phyloP scores from a whole-genome alignment of 2,113 vertebrate genomes.

The Jacana jacana region DNA sequence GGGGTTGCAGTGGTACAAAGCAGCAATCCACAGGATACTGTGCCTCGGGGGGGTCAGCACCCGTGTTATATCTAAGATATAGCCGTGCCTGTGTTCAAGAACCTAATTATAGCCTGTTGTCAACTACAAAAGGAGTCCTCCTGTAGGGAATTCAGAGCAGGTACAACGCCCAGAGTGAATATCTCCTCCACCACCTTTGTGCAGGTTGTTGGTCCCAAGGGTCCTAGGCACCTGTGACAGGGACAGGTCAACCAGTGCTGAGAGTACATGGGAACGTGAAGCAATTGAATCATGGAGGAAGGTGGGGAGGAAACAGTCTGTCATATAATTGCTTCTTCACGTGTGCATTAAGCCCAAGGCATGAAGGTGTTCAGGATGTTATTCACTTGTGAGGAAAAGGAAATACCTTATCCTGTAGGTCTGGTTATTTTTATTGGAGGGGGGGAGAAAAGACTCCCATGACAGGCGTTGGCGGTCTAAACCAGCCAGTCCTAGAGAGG shows the following conservation, averaged over 20 bases:
- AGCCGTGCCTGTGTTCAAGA: not conserved
- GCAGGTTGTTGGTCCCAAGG: not conserved
- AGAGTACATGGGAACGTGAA: not conserved
- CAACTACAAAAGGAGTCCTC: not conserved
- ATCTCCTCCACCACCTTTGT: not conserved
- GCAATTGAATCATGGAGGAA: not conserved
- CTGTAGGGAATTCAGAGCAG: not conserved
- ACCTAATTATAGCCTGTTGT: not conserved
- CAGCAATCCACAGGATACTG: not conserved
- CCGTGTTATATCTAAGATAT: not conserved
- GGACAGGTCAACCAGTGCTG: not conserved
- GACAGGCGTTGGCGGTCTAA: not conserved
- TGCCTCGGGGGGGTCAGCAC: not conserved
- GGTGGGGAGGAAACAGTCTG: not conserved
- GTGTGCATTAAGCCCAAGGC: not conserved
- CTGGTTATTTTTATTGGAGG: constrained; percentile 3
- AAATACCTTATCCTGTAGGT: constrained; percentile 14
- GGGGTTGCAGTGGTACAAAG: not conserved
- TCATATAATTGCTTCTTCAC: constrained; percentile 14
- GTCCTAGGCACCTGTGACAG: not conserved
- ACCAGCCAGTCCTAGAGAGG: not conserved
- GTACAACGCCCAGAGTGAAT: not conserved
- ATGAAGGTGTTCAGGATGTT: constrained; percentile 3
- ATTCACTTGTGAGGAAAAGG: constrained; percentile 9
- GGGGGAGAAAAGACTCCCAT: not conserved